Conservation (phyloP, 2,888 invertebrate genomes). For the Brachyptera putata region DNA sequence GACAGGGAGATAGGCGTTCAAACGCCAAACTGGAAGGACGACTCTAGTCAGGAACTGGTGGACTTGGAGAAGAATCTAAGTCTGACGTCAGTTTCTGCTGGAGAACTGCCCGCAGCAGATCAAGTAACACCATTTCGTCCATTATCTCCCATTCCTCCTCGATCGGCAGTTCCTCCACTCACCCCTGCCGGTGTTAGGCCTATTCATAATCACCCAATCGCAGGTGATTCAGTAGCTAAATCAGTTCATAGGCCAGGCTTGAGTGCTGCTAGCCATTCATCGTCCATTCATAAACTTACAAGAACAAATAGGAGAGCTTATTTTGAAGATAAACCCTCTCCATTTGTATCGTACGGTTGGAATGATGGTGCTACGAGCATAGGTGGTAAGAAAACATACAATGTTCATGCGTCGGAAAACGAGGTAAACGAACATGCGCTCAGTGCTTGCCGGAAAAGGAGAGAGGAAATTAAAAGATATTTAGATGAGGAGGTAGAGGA, state of each 20-base stretch:
- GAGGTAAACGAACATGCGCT: constrained; percentile 31
- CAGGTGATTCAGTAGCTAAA: not conserved
- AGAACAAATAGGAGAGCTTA: constrained; percentile 24
- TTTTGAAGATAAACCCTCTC: constrained; percentile 23
- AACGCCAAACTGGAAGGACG: not conserved
- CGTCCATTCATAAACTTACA: not conserved
- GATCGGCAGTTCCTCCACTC: not conserved
- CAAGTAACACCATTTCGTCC: not conserved
- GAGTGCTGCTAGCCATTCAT: not conserved
- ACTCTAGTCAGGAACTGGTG: constrained; percentile 4
- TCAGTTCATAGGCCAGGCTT: not conserved
- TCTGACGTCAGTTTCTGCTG: not conserved
- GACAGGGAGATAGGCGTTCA: not conserved
- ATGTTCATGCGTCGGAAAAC: constrained; percentile 29
- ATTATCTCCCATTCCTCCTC: not conserved
- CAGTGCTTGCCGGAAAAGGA: constrained; percentile 24
- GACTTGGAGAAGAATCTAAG: not conserved
- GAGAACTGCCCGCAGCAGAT: not conserved
- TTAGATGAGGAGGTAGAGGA: constrained; percentile 22
- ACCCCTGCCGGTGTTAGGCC: not conserved
- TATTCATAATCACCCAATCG: not conserved
- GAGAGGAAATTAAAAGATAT: constrained; percentile 26
- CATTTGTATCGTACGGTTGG: constrained; percentile 32
- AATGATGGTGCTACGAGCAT: constrained; percentile 29
- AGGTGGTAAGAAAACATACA: constrained; percentile 32